A percentile compares a stretch with the other conserved stretches of the same genome.
Conservation (phyloP, 1,140 invertebrate species). For the Schlechtendalia chinensis region DNA sequence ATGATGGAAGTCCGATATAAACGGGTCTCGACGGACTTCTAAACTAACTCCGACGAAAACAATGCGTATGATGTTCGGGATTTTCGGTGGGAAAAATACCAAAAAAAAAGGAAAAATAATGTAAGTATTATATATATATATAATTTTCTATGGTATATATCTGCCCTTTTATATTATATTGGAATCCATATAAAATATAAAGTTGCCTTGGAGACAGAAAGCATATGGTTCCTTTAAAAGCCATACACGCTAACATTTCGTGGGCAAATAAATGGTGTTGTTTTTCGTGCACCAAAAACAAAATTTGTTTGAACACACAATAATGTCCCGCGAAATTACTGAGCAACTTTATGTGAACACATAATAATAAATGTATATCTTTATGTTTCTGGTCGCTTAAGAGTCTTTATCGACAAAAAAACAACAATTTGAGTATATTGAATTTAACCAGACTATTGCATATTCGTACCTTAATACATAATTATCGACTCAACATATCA, state of each 20-base stretch:
- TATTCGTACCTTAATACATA: no score
- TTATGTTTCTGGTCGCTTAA: no score
- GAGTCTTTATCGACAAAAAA: no score
- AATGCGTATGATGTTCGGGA: not conserved
- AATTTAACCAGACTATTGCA: no score
- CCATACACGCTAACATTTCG: not conserved
- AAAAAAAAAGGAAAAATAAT: slow-evolving; percentile 6
- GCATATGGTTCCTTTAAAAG: slow-evolving; percentile 11
- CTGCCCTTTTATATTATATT: not conserved
- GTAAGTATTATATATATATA: slow-evolving; percentile 14
- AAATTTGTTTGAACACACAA: not conserved
- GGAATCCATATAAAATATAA: slow-evolving; percentile 22
- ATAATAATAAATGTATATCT: no score
- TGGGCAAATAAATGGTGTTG: not conserved
- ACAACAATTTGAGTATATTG: no score
- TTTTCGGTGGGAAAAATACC: slow-evolving; percentile 13
- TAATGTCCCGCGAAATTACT: no score
- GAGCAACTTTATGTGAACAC: no score
- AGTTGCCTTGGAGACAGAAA: slow-evolving; percentile 38
- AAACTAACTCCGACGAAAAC: not conserved
- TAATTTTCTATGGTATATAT: not conserved
- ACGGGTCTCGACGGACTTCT: slow-evolving; percentile 15
- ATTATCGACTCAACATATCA: no score
- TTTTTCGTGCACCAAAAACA: not conserved
- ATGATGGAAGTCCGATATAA: slow-evolving; percentile 29